Evolutionary conservation across 2,113 vertebrate genomes (phyloP).

Genomic region (Paramisgurnus dabryanus): DNA sequence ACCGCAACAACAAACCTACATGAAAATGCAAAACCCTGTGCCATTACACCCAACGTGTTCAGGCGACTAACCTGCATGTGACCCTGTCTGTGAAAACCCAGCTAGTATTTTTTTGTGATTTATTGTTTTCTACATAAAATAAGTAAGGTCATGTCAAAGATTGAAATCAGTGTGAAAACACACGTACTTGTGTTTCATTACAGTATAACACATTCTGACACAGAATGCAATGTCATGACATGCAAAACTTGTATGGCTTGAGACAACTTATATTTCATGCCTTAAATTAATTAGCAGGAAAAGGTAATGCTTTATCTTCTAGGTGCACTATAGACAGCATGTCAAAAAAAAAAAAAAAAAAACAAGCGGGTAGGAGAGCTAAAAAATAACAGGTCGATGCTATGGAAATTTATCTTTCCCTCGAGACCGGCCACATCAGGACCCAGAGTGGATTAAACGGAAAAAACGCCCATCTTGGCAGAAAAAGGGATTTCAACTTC

Average conservation of each 20-base stretch:
- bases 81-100: too few relatives aligned
- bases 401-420: slow-evolving; percentile 42
- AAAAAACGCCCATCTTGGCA: slow-evolving; percentile 44
- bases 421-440: slow-evolving; percentile 62
- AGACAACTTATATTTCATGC: not conserved
- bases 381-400: slow-evolving; percentile 47
- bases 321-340: slow-evolving; percentile 57
- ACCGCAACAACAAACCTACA: too few relatives aligned
- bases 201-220: not conserved
- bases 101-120: too few relatives aligned
- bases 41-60: too few relatives aligned
- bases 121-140: too few relatives aligned
- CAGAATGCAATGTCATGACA: not conserved
- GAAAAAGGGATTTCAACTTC: slow-evolving; percentile 57
- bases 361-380: slow-evolving; percentile 18
- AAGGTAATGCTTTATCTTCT: slow-evolving; percentile 61
- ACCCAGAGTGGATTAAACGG: slow-evolving; percentile 66
- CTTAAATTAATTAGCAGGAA: slow-evolving; percentile 47
- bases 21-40: too few relatives aligned
- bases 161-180: too few relatives aligned
- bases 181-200: not conserved
- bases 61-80: too few relatives aligned
- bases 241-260: not conserved
- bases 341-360: slow-evolving; percentile 50
- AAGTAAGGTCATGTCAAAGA: too few relatives aligned